Base-by-base conservation (phyloP, 2,888 invertebrate genomes). In the Liodrosophila aerea region DNA sequence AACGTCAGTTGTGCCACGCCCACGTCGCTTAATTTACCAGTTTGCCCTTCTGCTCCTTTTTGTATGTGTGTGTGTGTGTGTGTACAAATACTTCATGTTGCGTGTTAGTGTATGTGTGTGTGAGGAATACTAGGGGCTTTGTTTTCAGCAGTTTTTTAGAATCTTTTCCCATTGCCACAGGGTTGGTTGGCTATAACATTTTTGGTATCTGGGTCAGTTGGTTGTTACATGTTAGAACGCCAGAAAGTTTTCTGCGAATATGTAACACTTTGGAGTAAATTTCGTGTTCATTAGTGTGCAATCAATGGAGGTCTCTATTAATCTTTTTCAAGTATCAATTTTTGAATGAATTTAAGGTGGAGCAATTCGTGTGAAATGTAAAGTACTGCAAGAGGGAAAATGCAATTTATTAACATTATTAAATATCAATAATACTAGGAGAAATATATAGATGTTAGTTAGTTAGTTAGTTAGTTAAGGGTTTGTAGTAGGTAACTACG, bases 1-100 rank as follows among this genome's bases (percentile, higher is more conserved):
- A 45, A 58, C 52, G 50, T 50, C 60, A 54, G 53, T 51, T 46
- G 12, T 41, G 49, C 54, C 59, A 56, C 60, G 53, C 57, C 53
- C 59, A 29, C 52, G 11, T 9, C 15, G 18, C 57, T 56, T 57
- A 40, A 60, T 47, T 45, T 51, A 34, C 30, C 41, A 46, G 16
- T 15, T 29, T 41, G 44, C 37, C 36, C 31, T 11, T 27, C 39
- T 15, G 15, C 37, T 22, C 18, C 16, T 9, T n/a, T 4, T 9
- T 22, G 22, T 15, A 15, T 3, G 7, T 13, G 13, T 13, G 13
- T 36, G 16, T 36, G 9, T 36, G 8, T 36, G 9, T 37, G 5
- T 12, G 7, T 39, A 4, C 7, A 27, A 12, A 9, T 30, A 27
- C 1, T 37, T 59, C 51, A 40, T 51, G 56, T 56, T 57, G 44